A percentile compares a stretch with the other conserved stretches of the same genome.
These are phyloP conservation scores for Amphipoea oculea DNA, from an alignment of 2,888 invertebrate species.

Conservation along the genomic window DNA sequence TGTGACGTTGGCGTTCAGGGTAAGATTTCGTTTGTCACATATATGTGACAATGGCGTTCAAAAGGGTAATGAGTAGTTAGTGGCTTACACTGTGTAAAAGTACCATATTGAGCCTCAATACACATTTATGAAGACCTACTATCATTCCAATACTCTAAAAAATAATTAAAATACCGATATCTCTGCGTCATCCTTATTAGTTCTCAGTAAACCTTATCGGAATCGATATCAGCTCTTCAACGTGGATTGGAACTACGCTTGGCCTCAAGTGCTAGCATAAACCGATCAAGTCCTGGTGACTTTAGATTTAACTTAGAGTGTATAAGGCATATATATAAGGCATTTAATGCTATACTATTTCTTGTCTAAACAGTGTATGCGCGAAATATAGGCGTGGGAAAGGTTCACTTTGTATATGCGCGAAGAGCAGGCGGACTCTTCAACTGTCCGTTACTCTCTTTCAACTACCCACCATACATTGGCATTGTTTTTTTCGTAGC, in stretches of 20 bases:
- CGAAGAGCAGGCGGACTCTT: not conserved
- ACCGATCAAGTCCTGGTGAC: conserved; percentile 60
- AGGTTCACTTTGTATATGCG: conserved; percentile 36
- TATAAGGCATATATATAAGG: conserved; percentile 67
- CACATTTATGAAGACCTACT: conserved; percentile 23
- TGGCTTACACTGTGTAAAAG: conserved; percentile 17
- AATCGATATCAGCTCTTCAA: conserved; percentile 29
- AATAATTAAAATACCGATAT: conserved; percentile 17
- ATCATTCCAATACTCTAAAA: not conserved
- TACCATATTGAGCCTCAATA: conserved; percentile 18
- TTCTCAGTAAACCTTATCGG: conserved; percentile 19
- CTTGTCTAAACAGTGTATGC: conserved; percentile 75
- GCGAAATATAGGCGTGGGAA: conserved; percentile 64
- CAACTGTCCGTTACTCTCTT: not conserved
- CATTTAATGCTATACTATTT: conserved; percentile 73
- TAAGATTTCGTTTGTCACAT: no score
- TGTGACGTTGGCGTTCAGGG: no score
- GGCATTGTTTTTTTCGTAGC: not conserved
- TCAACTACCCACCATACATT: not conserved
- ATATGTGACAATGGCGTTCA: no score
- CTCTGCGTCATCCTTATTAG: conserved; percentile 6
- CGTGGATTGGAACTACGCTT: conserved; percentile 37
- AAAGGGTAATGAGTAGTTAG: not conserved
- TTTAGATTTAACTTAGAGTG: conserved; percentile 59
- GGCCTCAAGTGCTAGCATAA: conserved; percentile 52